Evolutionary conservation across 2,113 vertebrate species (phyloP).

Genomic region (Spheniscus mendiculus): DNA sequence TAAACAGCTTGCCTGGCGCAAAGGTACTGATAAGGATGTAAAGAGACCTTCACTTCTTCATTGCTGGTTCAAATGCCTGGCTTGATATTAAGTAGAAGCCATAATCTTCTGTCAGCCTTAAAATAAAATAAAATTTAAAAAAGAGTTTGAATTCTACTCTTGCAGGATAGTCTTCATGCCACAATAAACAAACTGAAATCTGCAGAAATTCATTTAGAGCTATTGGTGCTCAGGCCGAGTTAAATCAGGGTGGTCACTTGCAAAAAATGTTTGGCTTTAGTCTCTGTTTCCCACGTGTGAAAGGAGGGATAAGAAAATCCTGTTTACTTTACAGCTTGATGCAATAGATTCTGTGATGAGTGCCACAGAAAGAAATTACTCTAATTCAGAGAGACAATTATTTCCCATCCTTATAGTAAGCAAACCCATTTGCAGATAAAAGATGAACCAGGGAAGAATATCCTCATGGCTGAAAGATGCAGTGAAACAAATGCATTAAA

Average conservation of each 20-base stretch:
- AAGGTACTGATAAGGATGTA: neutral
- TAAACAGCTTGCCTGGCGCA: neutral
- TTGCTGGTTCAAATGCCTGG: neutral
- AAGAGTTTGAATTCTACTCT: neutral
- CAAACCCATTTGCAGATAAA: neutral
- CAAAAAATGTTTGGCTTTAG: neutral
- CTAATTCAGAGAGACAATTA: neutral
- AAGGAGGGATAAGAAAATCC: neutral
- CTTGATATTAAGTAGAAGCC: neutral
- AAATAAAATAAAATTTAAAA: neutral
- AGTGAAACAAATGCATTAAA: neutral
- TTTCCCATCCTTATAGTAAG: neutral
- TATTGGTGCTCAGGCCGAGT: neutral
- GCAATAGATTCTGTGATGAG: neutral
- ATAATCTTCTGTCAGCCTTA: neutral
- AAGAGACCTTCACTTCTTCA: neutral
- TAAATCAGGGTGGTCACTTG: neutral
- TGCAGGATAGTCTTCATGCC: neutral
- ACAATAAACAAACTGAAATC: neutral
- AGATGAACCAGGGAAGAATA: neutral
- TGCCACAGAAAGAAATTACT: neutral
- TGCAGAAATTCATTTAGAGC: neutral
- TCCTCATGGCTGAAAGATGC: neutral
- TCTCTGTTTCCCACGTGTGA: neutral
- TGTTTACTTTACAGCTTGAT: neutral